These are phyloP conservation scores for Sinodicranocentrus sp. DNA, from an alignment of 2,888 invertebrate species.

Conservation along the genomic window DNA sequence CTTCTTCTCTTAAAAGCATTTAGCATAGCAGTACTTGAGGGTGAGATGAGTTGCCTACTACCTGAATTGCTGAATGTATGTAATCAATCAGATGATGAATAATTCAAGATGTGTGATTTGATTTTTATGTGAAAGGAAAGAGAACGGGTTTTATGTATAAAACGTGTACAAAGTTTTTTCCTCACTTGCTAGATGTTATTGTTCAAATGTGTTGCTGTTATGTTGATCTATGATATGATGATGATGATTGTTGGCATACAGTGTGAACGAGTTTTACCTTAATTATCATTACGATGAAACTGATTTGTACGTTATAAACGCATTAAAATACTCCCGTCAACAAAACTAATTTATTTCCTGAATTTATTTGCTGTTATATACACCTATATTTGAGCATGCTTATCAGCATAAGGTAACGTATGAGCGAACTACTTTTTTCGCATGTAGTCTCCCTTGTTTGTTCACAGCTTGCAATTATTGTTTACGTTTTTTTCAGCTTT, in stretches of 20 bases:
- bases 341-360: constrained; percentile 66
- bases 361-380: constrained; percentile 11
- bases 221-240: constrained; percentile 33
- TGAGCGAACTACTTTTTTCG: constrained; percentile 22
- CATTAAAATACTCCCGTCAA: constrained; percentile 57
- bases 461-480: constrained; percentile 55
- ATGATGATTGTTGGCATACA: constrained; percentile 45
- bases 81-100: constrained; percentile 46
- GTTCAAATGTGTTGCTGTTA: constrained; percentile 39
- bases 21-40: background rate
- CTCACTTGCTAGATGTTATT: constrained; percentile 6
- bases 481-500: constrained; percentile 1
- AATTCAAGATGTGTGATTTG: constrained; percentile 53
- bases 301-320: constrained; percentile 50
- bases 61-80: background rate
- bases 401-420: constrained; percentile 14
- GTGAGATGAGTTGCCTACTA: constrained; percentile 6
- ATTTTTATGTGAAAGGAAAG: constrained; percentile 48
- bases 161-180: constrained; percentile 15
- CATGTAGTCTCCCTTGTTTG: constrained; percentile 43
- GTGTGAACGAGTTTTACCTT: constrained; percentile 51
- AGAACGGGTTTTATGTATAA: constrained; percentile 39
- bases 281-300: constrained; percentile 46
- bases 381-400: constrained; percentile 5
- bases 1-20: background rate